These are phyloP conservation scores for Dichetophora obliterata DNA, from an alignment of 2,888 invertebrate genomes.

Conservation along the genomic window DNA sequence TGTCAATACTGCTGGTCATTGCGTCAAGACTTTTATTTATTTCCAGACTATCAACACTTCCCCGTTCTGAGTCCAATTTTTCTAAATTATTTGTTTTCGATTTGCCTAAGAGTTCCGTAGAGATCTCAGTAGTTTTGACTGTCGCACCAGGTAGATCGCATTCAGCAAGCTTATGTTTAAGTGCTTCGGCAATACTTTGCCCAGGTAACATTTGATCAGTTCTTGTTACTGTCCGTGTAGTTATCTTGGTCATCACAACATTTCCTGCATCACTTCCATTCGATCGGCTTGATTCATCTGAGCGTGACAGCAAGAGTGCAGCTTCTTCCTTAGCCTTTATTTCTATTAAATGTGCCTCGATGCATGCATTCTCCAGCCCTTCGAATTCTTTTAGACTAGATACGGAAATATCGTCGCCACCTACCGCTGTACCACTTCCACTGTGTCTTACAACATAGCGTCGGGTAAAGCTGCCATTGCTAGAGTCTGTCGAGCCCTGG, in stretches of 20 bases:
- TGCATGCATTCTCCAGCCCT: constrained; percentile 88
- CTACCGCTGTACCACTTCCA: constrained; percentile 70
- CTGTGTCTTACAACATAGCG: constrained; percentile 79
- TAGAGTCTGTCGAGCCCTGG: constrained; percentile 88
- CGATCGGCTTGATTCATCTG: constrained; percentile 69
- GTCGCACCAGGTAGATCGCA: constrained; percentile 70
- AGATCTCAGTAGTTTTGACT: constrained; percentile 75
- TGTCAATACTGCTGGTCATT: constrained; percentile 74
- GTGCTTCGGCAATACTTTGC: constrained; percentile 62
- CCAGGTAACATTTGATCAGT: constrained; percentile 56
- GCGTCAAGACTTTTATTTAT: constrained; percentile 73
- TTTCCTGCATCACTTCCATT: constrained; percentile 60
- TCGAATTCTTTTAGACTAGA: constrained; percentile 94
- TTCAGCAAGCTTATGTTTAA: constrained; percentile 68
- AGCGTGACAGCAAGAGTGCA: constrained; percentile 76
- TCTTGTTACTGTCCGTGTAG: constrained; percentile 61
- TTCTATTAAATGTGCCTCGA: constrained; percentile 87
- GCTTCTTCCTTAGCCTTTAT: constrained; percentile 88
- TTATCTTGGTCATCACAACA: constrained; percentile 57
- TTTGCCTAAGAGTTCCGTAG: constrained; percentile 77
- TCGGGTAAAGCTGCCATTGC: constrained; percentile 84
- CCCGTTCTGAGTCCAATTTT: constrained; percentile 72
- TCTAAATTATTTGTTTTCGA: constrained; percentile 55
- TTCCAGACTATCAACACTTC: constrained; percentile 79
- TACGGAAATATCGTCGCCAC: constrained; percentile 85